These are phyloP conservation scores for Urocyon cinereoargenteus DNA, from an alignment of 2,797 vertebrate species.

Conservation along the genomic window DNA sequence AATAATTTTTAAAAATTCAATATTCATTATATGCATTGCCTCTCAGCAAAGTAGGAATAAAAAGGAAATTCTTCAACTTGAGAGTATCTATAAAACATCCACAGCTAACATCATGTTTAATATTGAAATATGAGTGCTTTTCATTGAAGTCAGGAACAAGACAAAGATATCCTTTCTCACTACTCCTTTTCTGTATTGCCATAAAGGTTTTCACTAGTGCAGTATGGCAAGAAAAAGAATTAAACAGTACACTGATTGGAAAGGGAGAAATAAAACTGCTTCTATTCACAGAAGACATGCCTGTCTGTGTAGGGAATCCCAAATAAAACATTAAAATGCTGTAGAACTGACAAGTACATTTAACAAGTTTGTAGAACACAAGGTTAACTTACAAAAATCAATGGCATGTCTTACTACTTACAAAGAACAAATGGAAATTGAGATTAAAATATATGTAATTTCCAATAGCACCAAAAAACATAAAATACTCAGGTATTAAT, in stretches of 20 bases:
- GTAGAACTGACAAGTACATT: neutral
- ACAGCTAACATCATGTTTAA: neutral
- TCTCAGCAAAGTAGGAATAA: neutral
- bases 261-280: neutral
- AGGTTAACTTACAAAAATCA: neutral
- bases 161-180: too few relatives aligned
- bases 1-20: neutral
- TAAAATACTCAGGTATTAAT: neutral
- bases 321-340: neutral
- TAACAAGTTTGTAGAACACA: neutral
- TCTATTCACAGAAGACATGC: neutral
- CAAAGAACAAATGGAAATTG: neutral
- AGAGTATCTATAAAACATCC: neutral
- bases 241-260: neutral
- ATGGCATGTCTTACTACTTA: neutral
- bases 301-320: neutral
- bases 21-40: neutral
- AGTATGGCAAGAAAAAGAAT: neutral
- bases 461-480: neutral
- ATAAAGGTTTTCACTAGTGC: neutral
- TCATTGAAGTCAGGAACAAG: neutral
- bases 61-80: neutral
- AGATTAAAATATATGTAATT: neutral
- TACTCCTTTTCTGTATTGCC: neutral
- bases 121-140: neutral